Percentiles rank a stretch among this genome's conserved stretches.
These are phyloP conservation scores for Tinea pellionella DNA, from an alignment of 2,888 invertebrate species.

Conservation along the genomic window DNA sequence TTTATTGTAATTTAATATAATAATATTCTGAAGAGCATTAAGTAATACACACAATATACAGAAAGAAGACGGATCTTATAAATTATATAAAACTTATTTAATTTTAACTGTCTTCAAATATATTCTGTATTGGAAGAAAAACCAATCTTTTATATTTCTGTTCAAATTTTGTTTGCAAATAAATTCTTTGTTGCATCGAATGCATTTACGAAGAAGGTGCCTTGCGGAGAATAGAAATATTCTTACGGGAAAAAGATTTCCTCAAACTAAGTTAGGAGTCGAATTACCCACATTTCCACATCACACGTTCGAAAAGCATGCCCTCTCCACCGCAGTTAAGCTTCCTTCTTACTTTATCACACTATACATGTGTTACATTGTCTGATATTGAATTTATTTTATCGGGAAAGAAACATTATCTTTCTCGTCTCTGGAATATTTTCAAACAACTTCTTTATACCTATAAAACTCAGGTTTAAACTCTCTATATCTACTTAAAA, in stretches of 20 bases:
- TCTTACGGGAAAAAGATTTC: background rate
- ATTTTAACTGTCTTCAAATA: background rate
- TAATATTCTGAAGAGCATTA: no score
- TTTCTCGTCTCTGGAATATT: background rate
- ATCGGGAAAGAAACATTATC: background rate
- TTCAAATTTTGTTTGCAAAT: background rate
- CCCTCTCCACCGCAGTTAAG: background rate
- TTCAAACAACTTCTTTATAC: background rate
- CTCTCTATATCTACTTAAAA: no score
- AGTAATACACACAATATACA: background rate
- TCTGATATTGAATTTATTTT: slow-evolving; percentile 2
- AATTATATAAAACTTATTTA: background rate
- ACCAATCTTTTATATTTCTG: background rate
- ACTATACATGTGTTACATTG: background rate
- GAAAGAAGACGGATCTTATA: background rate
- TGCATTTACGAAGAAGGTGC: background rate
- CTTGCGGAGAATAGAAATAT: background rate
- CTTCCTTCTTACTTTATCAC: background rate
- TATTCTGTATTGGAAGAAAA: background rate
- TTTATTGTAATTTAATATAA: no score
- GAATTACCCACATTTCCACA: slow-evolving; percentile 4
- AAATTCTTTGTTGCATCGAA: background rate
- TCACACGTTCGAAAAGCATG: background rate
- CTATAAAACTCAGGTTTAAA: no score
- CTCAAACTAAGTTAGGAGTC: slow-evolving; percentile 2